phyloP scores from a whole-genome alignment of 2,888 invertebrate genomes.

The Pelosia muscerda region DNA sequence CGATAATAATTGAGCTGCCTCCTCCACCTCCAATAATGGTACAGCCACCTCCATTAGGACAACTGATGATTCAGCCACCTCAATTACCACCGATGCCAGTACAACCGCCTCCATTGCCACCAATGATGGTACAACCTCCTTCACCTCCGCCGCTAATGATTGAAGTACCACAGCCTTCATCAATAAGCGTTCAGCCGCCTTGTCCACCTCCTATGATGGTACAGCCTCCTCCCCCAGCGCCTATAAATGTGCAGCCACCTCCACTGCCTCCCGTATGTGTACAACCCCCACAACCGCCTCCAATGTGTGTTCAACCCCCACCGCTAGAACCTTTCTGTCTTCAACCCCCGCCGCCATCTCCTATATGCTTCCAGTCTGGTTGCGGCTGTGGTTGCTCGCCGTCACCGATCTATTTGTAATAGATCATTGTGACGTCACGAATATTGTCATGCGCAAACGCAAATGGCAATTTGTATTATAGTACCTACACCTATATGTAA shows the following conservation, averaged over 20 bases:
- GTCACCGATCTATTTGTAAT: constrained; percentile 58
- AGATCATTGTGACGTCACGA: constrained; percentile 3
- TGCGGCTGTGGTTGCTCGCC: constrained; percentile 47
- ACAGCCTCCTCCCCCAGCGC: constrained; percentile 72
- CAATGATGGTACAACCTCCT: constrained; percentile 78
- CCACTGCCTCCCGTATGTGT: constrained; percentile 71
- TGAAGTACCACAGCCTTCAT: constrained; percentile 71
- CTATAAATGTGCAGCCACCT: constrained; percentile 74
- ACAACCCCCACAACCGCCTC: constrained; percentile 70
- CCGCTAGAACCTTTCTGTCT: constrained; percentile 72
- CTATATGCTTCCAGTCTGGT: constrained; percentile 61
- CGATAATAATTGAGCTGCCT: constrained; percentile 73
- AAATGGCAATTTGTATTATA: neutral
- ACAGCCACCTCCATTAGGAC: constrained; percentile 75
- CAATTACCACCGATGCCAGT: constrained; percentile 75
- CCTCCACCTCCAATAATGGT: constrained; percentile 74
- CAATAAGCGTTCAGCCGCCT: constrained; percentile 75
- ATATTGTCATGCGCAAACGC: neutral
- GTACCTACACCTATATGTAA: neutral
- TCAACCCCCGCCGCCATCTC: constrained; percentile 64
- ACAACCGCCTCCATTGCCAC: constrained; percentile 72
- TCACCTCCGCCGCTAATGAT: constrained; percentile 68
- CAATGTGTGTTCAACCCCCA: constrained; percentile 72
- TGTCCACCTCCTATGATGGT: constrained; percentile 71
- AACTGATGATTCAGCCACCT: constrained; percentile 75